Conservation (phyloP, 2,888 invertebrate genomes). For the Mimas tiliae region DNA sequence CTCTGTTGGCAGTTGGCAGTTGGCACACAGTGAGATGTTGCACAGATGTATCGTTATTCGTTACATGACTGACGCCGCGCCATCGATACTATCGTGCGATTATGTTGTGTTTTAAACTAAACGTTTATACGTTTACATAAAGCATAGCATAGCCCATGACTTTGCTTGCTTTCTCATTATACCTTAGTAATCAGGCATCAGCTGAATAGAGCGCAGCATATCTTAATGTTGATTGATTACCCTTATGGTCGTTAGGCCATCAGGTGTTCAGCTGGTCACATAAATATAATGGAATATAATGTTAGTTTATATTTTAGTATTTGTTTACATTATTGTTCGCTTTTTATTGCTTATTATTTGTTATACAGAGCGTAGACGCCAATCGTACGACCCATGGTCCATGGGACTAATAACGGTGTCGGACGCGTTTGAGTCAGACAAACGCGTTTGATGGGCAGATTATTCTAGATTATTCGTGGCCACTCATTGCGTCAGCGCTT, state of each 20-base stretch:
- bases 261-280: conserved; percentile 16
- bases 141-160: no score
- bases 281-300: neutral
- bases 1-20: no score
- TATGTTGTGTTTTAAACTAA: no score
- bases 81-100: no score
- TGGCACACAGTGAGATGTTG: no score
- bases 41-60: no score
- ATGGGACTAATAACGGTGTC: neutral
- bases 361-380: neutral
- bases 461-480: no score
- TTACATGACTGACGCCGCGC: no score
- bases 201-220: neutral
- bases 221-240: neutral
- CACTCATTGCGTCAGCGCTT: no score
- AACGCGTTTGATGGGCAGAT: no score
- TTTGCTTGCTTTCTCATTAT: neutral
- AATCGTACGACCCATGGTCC: neutral
- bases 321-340: conserved; percentile 7
- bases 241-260: conserved; percentile 2
- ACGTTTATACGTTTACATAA: no score
- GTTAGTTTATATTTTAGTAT: conserved; percentile 17
- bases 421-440: neutral
- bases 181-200: neutral
- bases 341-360: conserved; percentile 10